phyloP scores from a whole-genome alignment of 2,888 invertebrate genomes.

The Eremobia ochroleuca region DNA sequence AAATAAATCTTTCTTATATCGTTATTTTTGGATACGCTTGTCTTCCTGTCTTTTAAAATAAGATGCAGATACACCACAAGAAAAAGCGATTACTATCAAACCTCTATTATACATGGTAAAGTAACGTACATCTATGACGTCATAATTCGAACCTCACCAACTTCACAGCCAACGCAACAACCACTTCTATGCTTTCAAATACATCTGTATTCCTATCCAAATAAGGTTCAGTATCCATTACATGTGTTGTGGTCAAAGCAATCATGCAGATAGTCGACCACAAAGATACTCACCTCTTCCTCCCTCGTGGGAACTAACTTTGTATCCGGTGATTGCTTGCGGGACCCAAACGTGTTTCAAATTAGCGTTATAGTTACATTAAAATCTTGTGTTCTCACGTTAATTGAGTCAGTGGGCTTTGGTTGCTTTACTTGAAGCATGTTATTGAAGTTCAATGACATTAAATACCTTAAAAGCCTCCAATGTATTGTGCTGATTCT shows the following conservation, averaged over 20 bases:
- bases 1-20: background rate
- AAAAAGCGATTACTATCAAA: background rate
- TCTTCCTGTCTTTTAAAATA: background rate
- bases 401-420: background rate
- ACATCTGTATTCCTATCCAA: background rate
- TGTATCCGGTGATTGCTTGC: slow-evolving; percentile 56
- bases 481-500: background rate
- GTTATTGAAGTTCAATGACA: background rate
- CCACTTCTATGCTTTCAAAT: background rate
- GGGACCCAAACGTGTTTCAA: slow-evolving; percentile 36
- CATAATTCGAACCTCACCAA: slow-evolving; percentile 26
- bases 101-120: slow-evolving; percentile 11
- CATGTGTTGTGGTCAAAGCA: slow-evolving; percentile 64
- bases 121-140: slow-evolving; percentile 26
- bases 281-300: slow-evolving; percentile 55
- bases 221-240: slow-evolving; percentile 39
- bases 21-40: background rate
- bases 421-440: background rate
- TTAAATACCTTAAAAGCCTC: background rate
- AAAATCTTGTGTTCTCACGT: slow-evolving; percentile 3
- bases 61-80: background rate
- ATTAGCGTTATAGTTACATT: slow-evolving; percentile 10
- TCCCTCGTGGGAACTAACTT: slow-evolving; percentile 60
- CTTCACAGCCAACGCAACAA: slow-evolving; percentile 6
- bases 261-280: slow-evolving; percentile 55